Evolutionary conservation across 2,888 invertebrate species (phyloP).

Genomic region (Dolomedes plantarius): DNA sequence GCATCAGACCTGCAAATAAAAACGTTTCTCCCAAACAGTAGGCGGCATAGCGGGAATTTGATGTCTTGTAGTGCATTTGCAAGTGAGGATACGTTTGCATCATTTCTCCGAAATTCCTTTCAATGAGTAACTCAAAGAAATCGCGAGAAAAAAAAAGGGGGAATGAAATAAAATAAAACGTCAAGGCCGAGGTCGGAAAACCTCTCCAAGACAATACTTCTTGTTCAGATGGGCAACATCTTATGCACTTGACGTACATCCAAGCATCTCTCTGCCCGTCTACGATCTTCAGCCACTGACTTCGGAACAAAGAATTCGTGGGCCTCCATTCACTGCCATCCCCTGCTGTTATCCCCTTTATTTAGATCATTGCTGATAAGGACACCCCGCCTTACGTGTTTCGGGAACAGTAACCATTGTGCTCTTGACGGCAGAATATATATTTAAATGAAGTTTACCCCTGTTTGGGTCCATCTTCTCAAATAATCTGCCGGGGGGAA

Average conservation of each 20-base stretch:
- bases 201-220: neutral
- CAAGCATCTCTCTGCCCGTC: neutral
- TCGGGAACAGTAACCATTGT: slow-evolving; percentile 44
- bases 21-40: no score
- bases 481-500: slow-evolving; percentile 15
- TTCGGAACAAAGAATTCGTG: slow-evolving; percentile 12
- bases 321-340: slow-evolving; percentile 20
- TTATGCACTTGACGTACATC: neutral
- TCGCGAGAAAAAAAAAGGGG: no score
- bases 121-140: no score
- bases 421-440: slow-evolving; percentile 56
- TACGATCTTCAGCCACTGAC: neutral
- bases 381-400: slow-evolving; percentile 43
- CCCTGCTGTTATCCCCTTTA: slow-evolving; percentile 29
- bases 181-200: neutral
- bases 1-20: no score
- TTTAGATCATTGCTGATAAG: slow-evolving; percentile 65
- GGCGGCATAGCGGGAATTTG: no score
- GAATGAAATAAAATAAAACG: neutral
- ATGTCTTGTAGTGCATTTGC: no score
- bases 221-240: neutral
- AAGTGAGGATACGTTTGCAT: no score
- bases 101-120: no score
- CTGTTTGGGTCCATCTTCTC: slow-evolving; percentile 45
- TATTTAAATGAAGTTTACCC: slow-evolving; percentile 69